phyloP scores from a whole-genome alignment of 1,140 invertebrate genomes.

The Neodiprion fabricii region DNA sequence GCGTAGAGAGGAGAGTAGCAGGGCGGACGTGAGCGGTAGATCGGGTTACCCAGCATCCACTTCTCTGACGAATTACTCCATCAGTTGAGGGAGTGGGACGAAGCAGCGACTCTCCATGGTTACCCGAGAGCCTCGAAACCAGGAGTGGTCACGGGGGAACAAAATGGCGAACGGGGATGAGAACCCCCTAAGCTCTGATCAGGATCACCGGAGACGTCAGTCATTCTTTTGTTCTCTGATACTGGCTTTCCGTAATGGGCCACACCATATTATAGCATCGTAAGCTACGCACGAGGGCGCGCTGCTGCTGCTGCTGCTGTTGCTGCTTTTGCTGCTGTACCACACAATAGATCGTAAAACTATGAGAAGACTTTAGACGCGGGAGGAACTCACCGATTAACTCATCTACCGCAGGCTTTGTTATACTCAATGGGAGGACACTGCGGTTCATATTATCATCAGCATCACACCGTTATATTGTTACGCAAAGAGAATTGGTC shows the following conservation, averaged over 20 bases:
- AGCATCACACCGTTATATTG: not conserved
- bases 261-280: conserved; percentile 15
- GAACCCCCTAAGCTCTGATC: conserved; percentile 35
- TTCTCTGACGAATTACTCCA: conserved; percentile 58
- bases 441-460: conserved; percentile 27
- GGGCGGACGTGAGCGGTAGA: conserved; percentile 43
- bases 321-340: too few relatives aligned
- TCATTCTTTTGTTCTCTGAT: conserved; percentile 53
- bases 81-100: conserved; percentile 10
- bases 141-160: not conserved
- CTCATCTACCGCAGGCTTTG: conserved; percentile 60
- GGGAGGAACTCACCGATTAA: conserved; percentile 63
- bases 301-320: too few relatives aligned
- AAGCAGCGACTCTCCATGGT: not conserved
- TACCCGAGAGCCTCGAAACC: not conserved
- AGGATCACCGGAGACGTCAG: conserved; percentile 53
- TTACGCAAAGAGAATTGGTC: not conserved
- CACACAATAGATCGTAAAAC: conserved; percentile 51
- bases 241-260: conserved; percentile 38
- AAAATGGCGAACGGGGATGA: conserved; percentile 1
- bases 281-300: too few relatives aligned
- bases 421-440: conserved; percentile 59
- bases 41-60: conserved; percentile 57
- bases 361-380: conserved; percentile 38
- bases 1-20: conserved; percentile 26